These are phyloP conservation scores for Pocillopora damicornis DNA, from an alignment of 64 coral and sea anemone genomes.

Conservation along the genomic window DNA sequence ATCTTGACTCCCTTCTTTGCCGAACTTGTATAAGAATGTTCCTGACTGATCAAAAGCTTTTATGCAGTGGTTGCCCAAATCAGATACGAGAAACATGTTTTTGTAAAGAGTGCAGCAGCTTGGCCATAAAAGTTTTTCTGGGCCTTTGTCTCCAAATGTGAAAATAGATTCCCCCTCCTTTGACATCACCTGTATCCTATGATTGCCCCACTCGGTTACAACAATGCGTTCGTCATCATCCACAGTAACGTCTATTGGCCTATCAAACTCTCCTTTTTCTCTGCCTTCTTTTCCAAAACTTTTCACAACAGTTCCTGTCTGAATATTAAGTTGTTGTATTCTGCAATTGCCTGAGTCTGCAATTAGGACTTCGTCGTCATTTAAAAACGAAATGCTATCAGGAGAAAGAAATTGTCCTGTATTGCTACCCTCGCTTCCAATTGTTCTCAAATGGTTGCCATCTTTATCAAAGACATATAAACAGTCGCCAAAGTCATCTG, in stretches of 20 bases:
- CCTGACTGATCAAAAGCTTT: slow-evolving; percentile 35
- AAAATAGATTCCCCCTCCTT: not conserved
- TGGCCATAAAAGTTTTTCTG: not conserved
- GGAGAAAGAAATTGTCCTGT: slow-evolving; percentile 1
- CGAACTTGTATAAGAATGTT: not conserved
- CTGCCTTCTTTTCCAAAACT: slow-evolving; percentile 29
- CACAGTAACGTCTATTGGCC: slow-evolving; percentile 17
- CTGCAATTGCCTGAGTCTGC: slow-evolving; percentile 28
- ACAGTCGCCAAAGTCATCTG: not conserved
- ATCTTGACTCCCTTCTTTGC: no score
- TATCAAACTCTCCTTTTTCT: slow-evolving; percentile 26
- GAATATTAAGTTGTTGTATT: slow-evolving; percentile 32
- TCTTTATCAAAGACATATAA: not conserved
- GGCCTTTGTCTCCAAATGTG: not conserved
- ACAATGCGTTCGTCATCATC: slow-evolving; percentile 44
- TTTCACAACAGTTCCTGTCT: slow-evolving; percentile 24
- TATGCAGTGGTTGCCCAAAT: slow-evolving; percentile 14
- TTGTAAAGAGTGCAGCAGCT: not conserved
- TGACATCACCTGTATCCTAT: slow-evolving; percentile 38
- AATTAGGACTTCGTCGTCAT: slow-evolving; percentile 14
- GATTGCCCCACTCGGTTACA: slow-evolving; percentile 3
- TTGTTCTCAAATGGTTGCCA: not conserved
- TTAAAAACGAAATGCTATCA: slow-evolving; percentile 27
- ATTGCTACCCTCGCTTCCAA: not conserved
- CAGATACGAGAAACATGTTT: slow-evolving; percentile 20